Conservation (phyloP, 1,140 invertebrate genomes). For the Tetragonula clypearis region DNA sequence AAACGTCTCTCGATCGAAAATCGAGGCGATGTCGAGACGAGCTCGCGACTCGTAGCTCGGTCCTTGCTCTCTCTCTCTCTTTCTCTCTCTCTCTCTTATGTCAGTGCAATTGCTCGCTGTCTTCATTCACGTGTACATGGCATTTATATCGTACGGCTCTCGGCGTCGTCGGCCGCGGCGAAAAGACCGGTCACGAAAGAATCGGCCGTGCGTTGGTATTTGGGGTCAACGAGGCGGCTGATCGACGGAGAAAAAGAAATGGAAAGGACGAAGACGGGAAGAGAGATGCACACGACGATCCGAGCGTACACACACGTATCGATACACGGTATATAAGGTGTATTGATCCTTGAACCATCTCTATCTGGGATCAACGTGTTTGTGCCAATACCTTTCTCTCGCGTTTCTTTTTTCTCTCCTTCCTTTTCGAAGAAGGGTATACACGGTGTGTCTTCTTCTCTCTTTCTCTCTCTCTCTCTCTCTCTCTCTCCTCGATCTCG, state of each 20-base stretch:
- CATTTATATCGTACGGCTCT: conserved; percentile 53
- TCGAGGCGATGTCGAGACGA: neutral
- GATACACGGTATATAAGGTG: neutral
- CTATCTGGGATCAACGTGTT: conserved; percentile 53
- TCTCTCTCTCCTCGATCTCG: neutral
- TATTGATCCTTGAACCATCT: conserved; percentile 69
- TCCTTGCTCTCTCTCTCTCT: conserved; percentile 42
- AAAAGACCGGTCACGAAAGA: conserved; percentile 58
- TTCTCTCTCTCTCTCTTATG: conserved; percentile 25
- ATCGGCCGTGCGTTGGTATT: conserved; percentile 66
- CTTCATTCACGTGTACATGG: conserved; percentile 52
- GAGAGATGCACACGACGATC: conserved; percentile 22
- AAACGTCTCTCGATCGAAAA: neutral
- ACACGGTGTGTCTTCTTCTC: neutral
- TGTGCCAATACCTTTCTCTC: conserved; percentile 65
- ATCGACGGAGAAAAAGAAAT: conserved; percentile 26
- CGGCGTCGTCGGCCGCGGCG: conserved; percentile 2
- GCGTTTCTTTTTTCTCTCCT: conserved; percentile 43
- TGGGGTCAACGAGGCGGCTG: conserved; percentile 63
- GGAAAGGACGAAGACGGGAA: conserved; percentile 14
- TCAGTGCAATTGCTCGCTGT: conserved; percentile 31
- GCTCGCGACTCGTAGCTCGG: conserved; percentile 24
- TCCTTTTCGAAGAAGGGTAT: neutral
- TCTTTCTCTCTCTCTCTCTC: neutral
- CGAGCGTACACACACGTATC: neutral